Percentiles rank a stretch among this genome's conserved stretches.
These are phyloP conservation scores for Aplochiton taeniatus DNA, from an alignment of 2,797 vertebrate genomes.

Conservation along the genomic window DNA sequence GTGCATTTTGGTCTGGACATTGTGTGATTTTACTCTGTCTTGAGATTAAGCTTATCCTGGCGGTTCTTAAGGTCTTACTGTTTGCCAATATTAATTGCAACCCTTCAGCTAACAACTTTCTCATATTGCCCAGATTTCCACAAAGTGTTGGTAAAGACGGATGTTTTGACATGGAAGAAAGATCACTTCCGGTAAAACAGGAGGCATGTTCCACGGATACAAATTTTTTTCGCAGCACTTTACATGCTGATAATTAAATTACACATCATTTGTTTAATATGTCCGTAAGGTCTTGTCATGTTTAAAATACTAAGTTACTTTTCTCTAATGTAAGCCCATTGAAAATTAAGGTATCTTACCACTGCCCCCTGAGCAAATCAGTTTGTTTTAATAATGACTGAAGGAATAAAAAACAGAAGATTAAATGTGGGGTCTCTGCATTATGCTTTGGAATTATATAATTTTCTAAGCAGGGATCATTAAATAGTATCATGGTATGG, in stretches of 20 bases:
- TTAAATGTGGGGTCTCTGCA: background rate
- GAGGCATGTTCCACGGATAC: too few relatives aligned
- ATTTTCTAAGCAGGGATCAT: too few relatives aligned
- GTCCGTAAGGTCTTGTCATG: conserved; percentile 3
- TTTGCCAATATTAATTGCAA: background rate
- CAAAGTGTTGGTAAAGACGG: too few relatives aligned
- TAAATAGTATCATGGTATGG: too few relatives aligned
- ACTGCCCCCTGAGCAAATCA: conserved; percentile 26
- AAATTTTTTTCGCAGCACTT: conserved; percentile 12
- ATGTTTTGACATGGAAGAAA: background rate
- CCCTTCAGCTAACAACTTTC: background rate
- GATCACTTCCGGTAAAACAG: too few relatives aligned
- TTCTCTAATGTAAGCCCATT: conserved; percentile 25
- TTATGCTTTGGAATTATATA: too few relatives aligned
- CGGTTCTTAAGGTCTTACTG: background rate
- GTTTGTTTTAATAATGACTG: conserved; percentile 47
- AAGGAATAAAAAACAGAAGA: conserved; percentile 59
- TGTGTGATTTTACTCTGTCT: background rate
- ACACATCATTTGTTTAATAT: background rate
- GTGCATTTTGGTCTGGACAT: background rate
- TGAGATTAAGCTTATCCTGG: too few relatives aligned
- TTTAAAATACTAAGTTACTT: conserved; percentile 14
- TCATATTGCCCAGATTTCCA: conserved; percentile 3
- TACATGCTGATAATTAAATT: background rate
- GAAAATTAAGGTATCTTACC: conserved; percentile 24